Percentiles rank a stretch among this genome's conserved stretches.
Evolutionary conservation across 2,888 invertebrate species (phyloP).

Genomic region (Congeria kusceri): DNA sequence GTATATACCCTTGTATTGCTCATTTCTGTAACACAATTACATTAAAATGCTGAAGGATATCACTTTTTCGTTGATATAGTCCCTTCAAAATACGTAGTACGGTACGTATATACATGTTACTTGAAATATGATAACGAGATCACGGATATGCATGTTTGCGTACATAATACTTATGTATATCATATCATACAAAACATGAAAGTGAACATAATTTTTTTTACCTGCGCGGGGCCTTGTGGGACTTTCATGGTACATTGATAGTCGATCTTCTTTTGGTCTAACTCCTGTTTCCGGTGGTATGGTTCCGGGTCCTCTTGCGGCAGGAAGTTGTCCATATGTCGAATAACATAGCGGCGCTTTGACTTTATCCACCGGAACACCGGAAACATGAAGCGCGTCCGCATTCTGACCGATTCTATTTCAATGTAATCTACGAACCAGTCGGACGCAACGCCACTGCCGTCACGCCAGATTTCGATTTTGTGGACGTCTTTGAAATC

Average conservation of each 20-base stretch:
- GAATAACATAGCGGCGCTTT: constrained; percentile 80
- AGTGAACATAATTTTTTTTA: too few relatives aligned
- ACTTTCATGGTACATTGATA: constrained; percentile 73
- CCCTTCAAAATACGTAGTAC: too few relatives aligned
- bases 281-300: constrained; percentile 82
- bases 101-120: too few relatives aligned
- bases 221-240: constrained; percentile 68
- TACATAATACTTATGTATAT: too few relatives aligned
- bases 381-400: constrained; percentile 80
- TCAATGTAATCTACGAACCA: constrained; percentile 84
- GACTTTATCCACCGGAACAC: constrained; percentile 85
- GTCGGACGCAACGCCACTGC: constrained; percentile 77
- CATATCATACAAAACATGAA: too few relatives aligned
- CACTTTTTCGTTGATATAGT: too few relatives aligned
- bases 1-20: too few relatives aligned
- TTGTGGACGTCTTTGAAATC: constrained; percentile 65
- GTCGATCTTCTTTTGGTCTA: constrained; percentile 79
- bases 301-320: constrained; percentile 83
- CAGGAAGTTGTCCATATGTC: constrained; percentile 83
- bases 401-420: constrained; percentile 66
- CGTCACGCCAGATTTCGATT: constrained; percentile 84
- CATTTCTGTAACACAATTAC: too few relatives aligned
- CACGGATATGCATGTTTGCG: too few relatives aligned
- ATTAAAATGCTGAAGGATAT: too few relatives aligned
- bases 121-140: too few relatives aligned